Evolutionary conservation across 2,113 vertebrate genomes (phyloP).

Genomic region (Brienomyrus longianalis): DNA sequence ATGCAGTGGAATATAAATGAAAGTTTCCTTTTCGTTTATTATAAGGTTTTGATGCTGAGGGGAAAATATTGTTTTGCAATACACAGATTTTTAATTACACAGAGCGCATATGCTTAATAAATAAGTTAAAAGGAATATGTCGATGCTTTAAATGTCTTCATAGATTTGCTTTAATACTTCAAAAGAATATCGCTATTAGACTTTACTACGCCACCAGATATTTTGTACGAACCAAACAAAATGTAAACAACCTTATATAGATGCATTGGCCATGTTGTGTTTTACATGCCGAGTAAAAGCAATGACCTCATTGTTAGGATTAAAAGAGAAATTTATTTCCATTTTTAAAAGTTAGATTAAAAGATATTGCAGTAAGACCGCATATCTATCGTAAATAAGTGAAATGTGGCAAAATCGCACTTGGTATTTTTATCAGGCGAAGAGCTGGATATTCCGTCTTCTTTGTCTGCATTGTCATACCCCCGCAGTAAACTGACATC

Average conservation of each 20-base stretch:
- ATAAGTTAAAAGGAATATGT: background rate
- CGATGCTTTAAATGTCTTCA: background rate
- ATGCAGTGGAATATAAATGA: background rate
- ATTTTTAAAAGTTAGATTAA: background rate
- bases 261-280: background rate
- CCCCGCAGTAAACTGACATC: background rate
- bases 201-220: background rate
- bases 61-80: background rate
- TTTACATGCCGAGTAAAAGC: background rate
- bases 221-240: background rate
- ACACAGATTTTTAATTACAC: background rate
- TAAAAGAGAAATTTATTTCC: background rate
- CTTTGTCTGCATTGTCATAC: background rate
- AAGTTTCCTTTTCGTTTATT: background rate
- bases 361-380: background rate
- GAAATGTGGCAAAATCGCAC: background rate
- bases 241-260: background rate
- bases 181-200: background rate
- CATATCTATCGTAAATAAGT: background rate
- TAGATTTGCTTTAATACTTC: background rate
- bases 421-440: background rate
- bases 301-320: background rate
- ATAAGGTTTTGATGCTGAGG: background rate
- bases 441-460: background rate
- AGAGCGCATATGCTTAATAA: background rate